Evolutionary conservation across 2,797 vertebrate genomes (phyloP).

Genomic region (Semaprochilodus insignis): DNA sequence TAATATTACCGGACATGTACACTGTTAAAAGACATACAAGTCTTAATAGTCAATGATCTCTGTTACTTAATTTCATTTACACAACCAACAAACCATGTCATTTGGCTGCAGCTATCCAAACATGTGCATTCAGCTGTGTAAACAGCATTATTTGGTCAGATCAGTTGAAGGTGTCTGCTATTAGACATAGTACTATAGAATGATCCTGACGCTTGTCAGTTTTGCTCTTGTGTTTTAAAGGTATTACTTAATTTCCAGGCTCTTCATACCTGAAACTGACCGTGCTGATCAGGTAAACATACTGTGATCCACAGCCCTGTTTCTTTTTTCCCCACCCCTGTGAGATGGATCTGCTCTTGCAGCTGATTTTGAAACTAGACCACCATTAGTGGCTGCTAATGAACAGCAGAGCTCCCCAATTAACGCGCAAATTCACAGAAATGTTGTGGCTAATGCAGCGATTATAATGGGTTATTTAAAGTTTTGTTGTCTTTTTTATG

Average conservation of each 20-base stretch:
- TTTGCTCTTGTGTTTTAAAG: background rate
- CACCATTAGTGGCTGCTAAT: constrained; percentile 11
- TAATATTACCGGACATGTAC: too few relatives aligned
- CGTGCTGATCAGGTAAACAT: background rate
- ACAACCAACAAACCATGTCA: too few relatives aligned
- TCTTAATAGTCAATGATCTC: too few relatives aligned
- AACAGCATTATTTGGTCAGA: too few relatives aligned
- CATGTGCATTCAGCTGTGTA: too few relatives aligned
- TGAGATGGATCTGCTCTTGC: background rate
- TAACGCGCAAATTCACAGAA: constrained; percentile 19
- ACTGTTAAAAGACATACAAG: too few relatives aligned
- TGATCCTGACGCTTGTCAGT: too few relatives aligned
- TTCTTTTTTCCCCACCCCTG: too few relatives aligned
- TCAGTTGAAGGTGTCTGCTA: too few relatives aligned
- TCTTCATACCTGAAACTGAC: background rate
- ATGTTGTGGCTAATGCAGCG: constrained; percentile 16
- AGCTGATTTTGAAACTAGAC: constrained; percentile 16
- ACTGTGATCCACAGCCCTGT: background rate
- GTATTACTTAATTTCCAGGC: background rate
- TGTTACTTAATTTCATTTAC: too few relatives aligned
- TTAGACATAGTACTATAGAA: too few relatives aligned
- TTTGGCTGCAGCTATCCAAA: too few relatives aligned
- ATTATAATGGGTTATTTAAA: constrained; percentile 15
- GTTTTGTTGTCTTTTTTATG: constrained; percentile 20
- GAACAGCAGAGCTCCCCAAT: constrained; percentile 18